Base-by-base conservation (phyloP, 2,888 invertebrate genomes). In the Netelia fuscicornis region DNA sequence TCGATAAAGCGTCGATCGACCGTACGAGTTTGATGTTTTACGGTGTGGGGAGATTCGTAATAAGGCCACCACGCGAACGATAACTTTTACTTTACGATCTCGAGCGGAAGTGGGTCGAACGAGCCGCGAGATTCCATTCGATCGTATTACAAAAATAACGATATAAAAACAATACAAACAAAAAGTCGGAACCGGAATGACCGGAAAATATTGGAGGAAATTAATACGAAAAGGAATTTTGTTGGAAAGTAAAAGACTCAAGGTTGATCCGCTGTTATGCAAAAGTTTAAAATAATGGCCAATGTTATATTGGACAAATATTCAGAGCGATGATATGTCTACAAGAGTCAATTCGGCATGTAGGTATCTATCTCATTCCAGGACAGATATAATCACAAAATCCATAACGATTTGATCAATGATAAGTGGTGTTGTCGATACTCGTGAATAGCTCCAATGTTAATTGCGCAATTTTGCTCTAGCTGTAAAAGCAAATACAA, bases 401-500 rank as follows among this genome's bases (percentile, higher is more conserved):
- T 30, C 30, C 5, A 64, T 62, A 52, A n/a, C 25, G 48, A 74
- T 52, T 74, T 17, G 8, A 62, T 23, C 25, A 60, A 48, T 25
- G 17, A 17, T n/a, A 17, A 17, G n/a, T 25, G 52, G 23, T n/a
- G 10, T n/a, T 74, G n/a, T 62, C 74, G 30, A 20, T 74, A 52
- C 11, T 42, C 25, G 30, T 30, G 1, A 64, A 74, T 64, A 52
- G 1, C 25, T 52, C 23, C 5, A 56, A 77, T 67, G 25, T 77
- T 77, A 77, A 67, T 67, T 17, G 58, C n/a, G 42, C 58, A 77
- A 67, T 77, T 67, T 67, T 67, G 42, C 23, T 30, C 44, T 77
- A 58, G 67, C 42, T 44, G 67, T 23, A 11, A 42, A 58, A 76
- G 23, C 56, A 56, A 67, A 48, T 48, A 13, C 48, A 13, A 13